Percentiles rank a stretch among this genome's conserved stretches.
Conservation (phyloP, 92 coral and sea anemone species). For the Umimayanthus kanabou region DNA sequence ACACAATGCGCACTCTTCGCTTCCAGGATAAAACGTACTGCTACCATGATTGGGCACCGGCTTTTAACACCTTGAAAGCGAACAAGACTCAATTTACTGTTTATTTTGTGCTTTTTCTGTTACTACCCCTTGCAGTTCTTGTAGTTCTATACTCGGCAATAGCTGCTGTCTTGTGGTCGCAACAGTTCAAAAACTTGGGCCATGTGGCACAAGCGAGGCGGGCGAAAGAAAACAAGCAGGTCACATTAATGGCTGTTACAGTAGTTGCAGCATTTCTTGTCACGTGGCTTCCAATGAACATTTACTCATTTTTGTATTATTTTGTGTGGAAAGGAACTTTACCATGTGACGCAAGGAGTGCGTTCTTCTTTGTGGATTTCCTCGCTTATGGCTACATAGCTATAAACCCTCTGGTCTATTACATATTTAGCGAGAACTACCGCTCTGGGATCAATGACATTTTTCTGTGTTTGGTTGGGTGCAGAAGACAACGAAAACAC, state of each 20-base stretch:
- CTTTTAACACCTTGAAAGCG: not conserved
- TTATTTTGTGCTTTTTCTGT: not conserved
- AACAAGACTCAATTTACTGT: not conserved
- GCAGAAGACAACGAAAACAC: not conserved
- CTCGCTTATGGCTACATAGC: not conserved
- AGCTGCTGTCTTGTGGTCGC: conserved; percentile 5
- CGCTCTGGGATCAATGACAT: not conserved
- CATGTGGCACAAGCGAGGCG: not conserved
- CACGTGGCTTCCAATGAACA: conserved; percentile 13
- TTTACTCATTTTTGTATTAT: conserved; percentile 7
- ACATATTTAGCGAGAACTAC: not conserved
- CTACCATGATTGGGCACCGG: not conserved
- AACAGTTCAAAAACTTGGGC: not conserved
- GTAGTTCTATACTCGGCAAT: conserved; percentile 9
- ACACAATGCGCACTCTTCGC: conserved; percentile 3
- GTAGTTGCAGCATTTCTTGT: not conserved
- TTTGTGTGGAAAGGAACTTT: not conserved
- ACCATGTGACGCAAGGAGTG: not conserved
- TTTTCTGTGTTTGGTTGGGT: not conserved
- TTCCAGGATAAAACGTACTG: not conserved
- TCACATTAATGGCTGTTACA: conserved; percentile 1
- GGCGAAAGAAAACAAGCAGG: not conserved
- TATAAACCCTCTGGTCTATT: conserved; percentile 11
- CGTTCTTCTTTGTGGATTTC: not conserved
- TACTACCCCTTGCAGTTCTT: not conserved